phyloP scores from a whole-genome alignment of 1,140 invertebrate species.

The Diorhabda sublineata region DNA sequence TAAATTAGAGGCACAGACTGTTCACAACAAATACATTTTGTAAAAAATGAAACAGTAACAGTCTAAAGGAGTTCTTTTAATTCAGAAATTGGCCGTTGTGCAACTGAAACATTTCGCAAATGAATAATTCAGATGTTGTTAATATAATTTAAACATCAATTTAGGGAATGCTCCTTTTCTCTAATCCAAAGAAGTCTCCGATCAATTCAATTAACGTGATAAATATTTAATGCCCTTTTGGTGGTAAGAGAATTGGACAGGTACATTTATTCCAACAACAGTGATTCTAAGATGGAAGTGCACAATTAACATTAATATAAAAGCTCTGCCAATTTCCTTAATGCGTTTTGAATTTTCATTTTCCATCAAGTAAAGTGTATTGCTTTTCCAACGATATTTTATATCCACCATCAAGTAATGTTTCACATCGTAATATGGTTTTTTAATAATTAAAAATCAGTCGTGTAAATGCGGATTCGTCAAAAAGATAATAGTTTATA shows the following conservation, averaged over 20 bases:
- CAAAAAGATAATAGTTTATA: too few species aligned
- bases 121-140: not conserved
- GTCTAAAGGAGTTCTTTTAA: too few species aligned
- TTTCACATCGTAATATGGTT: too few species aligned
- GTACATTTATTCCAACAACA: slow-evolving; percentile 1
- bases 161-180: not conserved
- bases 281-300: slow-evolving; percentile 22
- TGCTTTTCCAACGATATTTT: slow-evolving; percentile 45
- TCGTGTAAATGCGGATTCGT: too few species aligned
- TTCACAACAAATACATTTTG: too few species aligned
- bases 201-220: slow-evolving; percentile 17
- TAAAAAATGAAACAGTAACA: too few species aligned
- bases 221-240: slow-evolving; percentile 19
- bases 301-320: slow-evolving; percentile 47
- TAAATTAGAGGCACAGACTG: too few species aligned
- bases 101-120: not conserved
- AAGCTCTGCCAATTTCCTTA: slow-evolving; percentile 47
- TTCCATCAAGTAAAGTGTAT: slow-evolving; percentile 48
- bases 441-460: too few species aligned
- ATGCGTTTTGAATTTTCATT: slow-evolving; percentile 47
- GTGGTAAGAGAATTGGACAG: not conserved
- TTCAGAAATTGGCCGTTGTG: too few species aligned
- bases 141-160: slow-evolving; percentile 1
- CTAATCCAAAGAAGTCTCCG: not conserved
- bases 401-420: slow-evolving; percentile 42